phyloP scores from a whole-genome alignment of 2,797 vertebrate species.

The Holocentrus rufus region DNA sequence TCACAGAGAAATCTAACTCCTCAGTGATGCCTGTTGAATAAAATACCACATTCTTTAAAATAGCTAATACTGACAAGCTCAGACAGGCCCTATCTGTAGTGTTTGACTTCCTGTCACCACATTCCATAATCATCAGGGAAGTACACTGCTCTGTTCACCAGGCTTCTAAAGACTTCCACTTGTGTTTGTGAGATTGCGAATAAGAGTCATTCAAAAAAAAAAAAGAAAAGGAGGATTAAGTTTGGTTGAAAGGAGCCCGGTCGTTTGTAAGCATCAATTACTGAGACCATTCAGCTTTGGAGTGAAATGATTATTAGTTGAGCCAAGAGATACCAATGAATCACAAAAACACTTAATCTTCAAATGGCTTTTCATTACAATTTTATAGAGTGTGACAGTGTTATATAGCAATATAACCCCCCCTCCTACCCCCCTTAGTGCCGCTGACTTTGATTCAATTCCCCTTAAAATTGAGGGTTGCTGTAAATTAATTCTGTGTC shows the following conservation, averaged over 20 bases:
- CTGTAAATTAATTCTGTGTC: slow-evolving; percentile 75
- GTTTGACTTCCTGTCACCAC: slow-evolving; percentile 56
- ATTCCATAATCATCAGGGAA: slow-evolving; percentile 35
- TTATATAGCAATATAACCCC: slow-evolving; percentile 63
- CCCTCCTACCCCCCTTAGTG: slow-evolving; percentile 30
- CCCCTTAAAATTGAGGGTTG: slow-evolving; percentile 64
- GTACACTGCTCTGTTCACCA: slow-evolving; percentile 41
- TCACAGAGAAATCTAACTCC: slow-evolving; percentile 44
- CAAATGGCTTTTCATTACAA: slow-evolving; percentile 76
- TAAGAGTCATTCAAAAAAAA: slow-evolving; percentile 57
- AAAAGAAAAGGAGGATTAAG: slow-evolving; percentile 65
- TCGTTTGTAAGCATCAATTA: slow-evolving; percentile 69
- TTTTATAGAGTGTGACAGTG: slow-evolving; percentile 77
- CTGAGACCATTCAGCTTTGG: slow-evolving; percentile 56
- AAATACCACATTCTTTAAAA: slow-evolving; percentile 58
- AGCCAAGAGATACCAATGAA: slow-evolving; percentile 72
- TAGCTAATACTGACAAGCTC: slow-evolving; percentile 52
- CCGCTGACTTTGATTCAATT: slow-evolving; percentile 73
- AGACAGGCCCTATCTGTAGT: slow-evolving; percentile 45
- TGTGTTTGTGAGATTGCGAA: slow-evolving; percentile 57
- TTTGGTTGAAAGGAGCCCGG: slow-evolving; percentile 64
- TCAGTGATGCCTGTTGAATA: slow-evolving; percentile 54
- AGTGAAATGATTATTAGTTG: slow-evolving; percentile 74
- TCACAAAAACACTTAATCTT: slow-evolving; percentile 75
- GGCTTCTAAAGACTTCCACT: slow-evolving; percentile 44